Base-by-base conservation (phyloP, 1,140 invertebrate species). In the Cryptotermes secundus region DNA sequence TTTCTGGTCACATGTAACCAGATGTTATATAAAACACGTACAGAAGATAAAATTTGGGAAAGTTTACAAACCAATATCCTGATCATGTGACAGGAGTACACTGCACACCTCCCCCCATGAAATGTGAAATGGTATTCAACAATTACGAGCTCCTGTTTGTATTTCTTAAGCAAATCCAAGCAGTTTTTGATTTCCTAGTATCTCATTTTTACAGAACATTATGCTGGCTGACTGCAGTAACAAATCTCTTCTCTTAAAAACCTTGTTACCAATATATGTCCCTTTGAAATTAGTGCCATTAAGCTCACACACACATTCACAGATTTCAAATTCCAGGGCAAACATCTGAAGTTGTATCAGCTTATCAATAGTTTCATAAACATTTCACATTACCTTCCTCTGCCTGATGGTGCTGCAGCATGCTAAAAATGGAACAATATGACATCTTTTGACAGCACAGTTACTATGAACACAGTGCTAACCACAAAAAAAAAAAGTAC, bases 271-370 rank as follows among this genome's bases (percentile, higher is more conserved):
- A 49, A 49, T 19, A 49, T 19, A 72, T 3, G 59, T 72, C 59
- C 26, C 59, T 72, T n/a, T 72, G 26, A 72, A n/a, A 72, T 72
- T 72, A 72, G 59, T 72, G 59, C 59, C 59, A 72, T 72, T 19
- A 49, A 72, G 59, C 31, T 72, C 16, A 72, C 31, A n/a, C 16
- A 72, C 31, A n/a, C 59, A 72, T 72, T 31, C n/a, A 72, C 16
- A n/a, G 59, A 31, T 72, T 31, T 72, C 14, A 16, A 31, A 72
- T 72, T 26, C 59, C 26, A 72, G n/a, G 59, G n/a, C 26, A 72
- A 31, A 72, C 6, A 9, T 31, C 3, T n/a, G 14, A 72, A 31
- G 26, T 31, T 72, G 14, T 31, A 72, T 3, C 1, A n/a, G 4
- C 14, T 31, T 72, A 16, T 72, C 59, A 72, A 2, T n/a, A 16